Evolutionary conservation across 1,140 invertebrate genomes (phyloP).

Genomic region (Apis laboriosa): DNA sequence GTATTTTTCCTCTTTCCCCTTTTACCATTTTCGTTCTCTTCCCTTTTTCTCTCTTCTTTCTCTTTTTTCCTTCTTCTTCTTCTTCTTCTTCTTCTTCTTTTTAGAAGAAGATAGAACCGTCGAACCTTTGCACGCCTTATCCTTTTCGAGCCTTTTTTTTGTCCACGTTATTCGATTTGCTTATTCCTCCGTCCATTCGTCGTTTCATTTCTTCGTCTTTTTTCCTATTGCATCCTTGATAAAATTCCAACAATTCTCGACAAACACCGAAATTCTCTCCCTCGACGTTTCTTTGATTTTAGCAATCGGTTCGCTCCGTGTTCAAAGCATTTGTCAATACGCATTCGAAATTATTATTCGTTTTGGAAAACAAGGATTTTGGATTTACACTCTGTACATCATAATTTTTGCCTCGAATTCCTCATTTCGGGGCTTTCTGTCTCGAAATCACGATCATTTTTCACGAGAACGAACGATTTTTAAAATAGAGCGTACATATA

Average conservation of each 20-base stretch:
- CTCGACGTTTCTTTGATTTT: neutral
- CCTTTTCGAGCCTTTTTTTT: constrained; percentile 2
- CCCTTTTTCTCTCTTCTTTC: neutral
- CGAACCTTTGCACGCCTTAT: constrained; percentile 29
- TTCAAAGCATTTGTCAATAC: neutral
- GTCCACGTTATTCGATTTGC: constrained; percentile 26
- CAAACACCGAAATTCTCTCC: neutral
- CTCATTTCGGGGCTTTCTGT: too few relatives aligned
- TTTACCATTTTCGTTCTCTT: neutral
- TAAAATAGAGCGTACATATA: too few relatives aligned
- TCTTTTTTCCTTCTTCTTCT: neutral
- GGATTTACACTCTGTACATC: too few relatives aligned
- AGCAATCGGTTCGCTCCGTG: neutral
- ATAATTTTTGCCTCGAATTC: too few relatives aligned
- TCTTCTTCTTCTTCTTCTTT: neutral
- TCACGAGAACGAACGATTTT: too few relatives aligned
- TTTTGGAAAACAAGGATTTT: neutral
- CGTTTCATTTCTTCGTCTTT: neutral
- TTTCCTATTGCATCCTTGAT: neutral
- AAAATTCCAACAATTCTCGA: neutral
- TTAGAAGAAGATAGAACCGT: neutral
- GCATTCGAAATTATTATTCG: neutral
- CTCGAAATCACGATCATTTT: too few relatives aligned
- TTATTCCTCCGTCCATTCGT: neutral
- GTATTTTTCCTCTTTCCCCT: neutral